Conservation (phyloP, 2,797 vertebrate species). For the Crax fasciolata region DNA sequence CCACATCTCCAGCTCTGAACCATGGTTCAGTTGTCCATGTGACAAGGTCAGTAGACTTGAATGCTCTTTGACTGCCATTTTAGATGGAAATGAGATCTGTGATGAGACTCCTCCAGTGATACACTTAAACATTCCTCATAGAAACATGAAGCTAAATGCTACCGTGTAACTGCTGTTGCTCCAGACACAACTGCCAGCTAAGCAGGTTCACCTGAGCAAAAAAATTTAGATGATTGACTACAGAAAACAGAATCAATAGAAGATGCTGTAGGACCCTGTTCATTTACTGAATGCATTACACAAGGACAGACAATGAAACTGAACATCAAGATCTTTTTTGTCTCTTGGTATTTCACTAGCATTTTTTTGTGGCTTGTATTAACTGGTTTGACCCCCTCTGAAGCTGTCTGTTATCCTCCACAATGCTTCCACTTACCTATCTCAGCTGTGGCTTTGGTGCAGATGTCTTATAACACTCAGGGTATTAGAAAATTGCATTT, state of each 20-base stretch:
- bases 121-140: not conserved
- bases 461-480: not conserved
- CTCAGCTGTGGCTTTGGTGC: not conserved
- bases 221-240: not conserved
- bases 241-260: not conserved
- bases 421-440: not conserved
- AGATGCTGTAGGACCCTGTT: not conserved
- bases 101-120: not conserved
- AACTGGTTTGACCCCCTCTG: not conserved
- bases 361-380: not conserved
- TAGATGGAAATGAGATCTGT: not conserved
- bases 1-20: not conserved
- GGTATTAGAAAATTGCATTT: not conserved
- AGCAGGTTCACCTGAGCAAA: not conserved
- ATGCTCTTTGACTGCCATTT: not conserved
- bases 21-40: not conserved
- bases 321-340: not conserved
- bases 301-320: not conserved
- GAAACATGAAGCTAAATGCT: not conserved
- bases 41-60: not conserved
- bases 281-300: not conserved
- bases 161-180: not conserved
- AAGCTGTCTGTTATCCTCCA: not conserved
- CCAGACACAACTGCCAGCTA: not conserved
- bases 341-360: not conserved